A percentile compares a stretch with the other conserved stretches of the same genome.
These are phyloP conservation scores for Ctenopoma multispine DNA, from an alignment of 2,797 vertebrate genomes.

Conservation along the genomic window DNA sequence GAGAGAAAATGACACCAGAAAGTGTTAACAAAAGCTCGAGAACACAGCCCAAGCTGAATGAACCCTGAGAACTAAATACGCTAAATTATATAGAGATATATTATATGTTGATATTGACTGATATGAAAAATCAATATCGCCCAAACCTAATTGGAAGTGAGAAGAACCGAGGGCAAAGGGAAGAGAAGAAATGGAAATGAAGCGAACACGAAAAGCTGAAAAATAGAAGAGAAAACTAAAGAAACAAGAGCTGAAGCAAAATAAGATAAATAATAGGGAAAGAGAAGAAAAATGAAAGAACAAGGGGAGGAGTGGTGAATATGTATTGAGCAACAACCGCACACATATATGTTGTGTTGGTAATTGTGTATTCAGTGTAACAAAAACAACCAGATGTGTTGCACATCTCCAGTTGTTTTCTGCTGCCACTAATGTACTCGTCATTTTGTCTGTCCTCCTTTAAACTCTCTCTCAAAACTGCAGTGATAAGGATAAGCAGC, in stretches of 20 bases:
- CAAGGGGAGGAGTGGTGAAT: not conserved
- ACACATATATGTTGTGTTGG: conserved; percentile 6
- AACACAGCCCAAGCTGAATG: no score
- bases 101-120: no score
- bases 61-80: no score
- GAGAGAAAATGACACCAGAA: not conserved
- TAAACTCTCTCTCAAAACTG: not conserved
- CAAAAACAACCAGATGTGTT: conserved; percentile 48
- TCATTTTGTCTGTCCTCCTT: conserved; percentile 9
- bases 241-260: not conserved
- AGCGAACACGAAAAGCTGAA: no score
- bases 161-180: no score
- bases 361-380: conserved; percentile 23
- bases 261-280: not conserved
- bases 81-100: no score
- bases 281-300: not conserved
- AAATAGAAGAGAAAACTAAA: not conserved
- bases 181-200: not conserved
- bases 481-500: no score
- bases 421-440: conserved; percentile 25
- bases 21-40: no score
- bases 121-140: no score
- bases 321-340: conserved; percentile 15
- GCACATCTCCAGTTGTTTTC: conserved; percentile 2
- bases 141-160: no score